Percentiles rank a stretch among this genome's conserved stretches.
These are phyloP conservation scores for Nibea coibor DNA, from an alignment of 2,113 vertebrate genomes.

Conservation along the genomic window DNA sequence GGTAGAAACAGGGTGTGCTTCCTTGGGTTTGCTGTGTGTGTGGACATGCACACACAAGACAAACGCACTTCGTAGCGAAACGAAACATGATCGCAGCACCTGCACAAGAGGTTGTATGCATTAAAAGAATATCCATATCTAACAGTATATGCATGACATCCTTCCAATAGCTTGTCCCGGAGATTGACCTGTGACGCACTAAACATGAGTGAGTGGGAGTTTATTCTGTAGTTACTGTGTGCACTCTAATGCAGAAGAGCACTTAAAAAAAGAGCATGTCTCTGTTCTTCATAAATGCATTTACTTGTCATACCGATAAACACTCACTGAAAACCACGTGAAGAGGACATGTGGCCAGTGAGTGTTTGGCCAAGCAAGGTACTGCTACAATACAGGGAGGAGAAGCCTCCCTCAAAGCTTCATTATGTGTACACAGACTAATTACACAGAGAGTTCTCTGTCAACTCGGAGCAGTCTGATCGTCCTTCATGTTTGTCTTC, in stretches of 20 bases:
- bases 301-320: not conserved
- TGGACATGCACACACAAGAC: not conserved
- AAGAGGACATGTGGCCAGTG: slow-evolving; percentile 11
- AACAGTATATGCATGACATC: not conserved
- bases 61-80: not conserved
- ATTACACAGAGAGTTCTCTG: slow-evolving; percentile 35
- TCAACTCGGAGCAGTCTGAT: slow-evolving; percentile 12
- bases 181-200: slow-evolving; percentile 16
- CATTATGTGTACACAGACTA: slow-evolving; percentile 56
- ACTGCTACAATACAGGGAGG: slow-evolving; percentile 25
- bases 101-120: not conserved
- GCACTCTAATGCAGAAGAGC: slow-evolving; percentile 9
- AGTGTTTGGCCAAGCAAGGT: slow-evolving; percentile 30
- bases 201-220: slow-evolving; percentile 20
- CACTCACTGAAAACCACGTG: not conserved
- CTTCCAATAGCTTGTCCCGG: not conserved
- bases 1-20: not conserved
- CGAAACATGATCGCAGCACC: not conserved
- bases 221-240: slow-evolving; percentile 12
- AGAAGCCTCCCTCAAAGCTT: slow-evolving; percentile 20
- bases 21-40: not conserved
- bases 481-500: slow-evolving; percentile 49
- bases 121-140: not conserved
- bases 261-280: not conserved
- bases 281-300: slow-evolving; percentile 3